Conservation (phyloP, 2,113 vertebrate species). For the Chloroceryle aenea region DNA sequence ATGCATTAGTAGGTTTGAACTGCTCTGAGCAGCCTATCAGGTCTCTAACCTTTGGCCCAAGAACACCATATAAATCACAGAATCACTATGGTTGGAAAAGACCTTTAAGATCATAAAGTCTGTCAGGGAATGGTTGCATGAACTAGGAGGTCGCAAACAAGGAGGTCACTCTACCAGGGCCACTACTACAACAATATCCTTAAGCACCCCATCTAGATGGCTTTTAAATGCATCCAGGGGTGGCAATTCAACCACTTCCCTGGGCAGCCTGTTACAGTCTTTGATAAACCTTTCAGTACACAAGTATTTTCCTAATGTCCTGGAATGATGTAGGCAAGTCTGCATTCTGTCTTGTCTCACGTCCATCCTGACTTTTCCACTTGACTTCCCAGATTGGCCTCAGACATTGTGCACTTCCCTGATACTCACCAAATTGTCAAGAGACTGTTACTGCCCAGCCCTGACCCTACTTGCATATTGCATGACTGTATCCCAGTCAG, state of each 20-base stretch:
- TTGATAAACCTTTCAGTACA: no score
- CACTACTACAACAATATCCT: no score
- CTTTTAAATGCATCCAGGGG: no score
- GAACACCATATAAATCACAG: fast-evolving
- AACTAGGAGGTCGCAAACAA: no score
- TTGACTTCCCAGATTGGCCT: background rate
- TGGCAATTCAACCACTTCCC: no score
- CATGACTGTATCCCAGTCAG: background rate
- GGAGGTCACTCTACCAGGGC: no score
- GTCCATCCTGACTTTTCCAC: background rate
- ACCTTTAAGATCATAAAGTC: no score
- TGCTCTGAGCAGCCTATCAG: background rate
- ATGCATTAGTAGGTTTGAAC: background rate
- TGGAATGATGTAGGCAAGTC: background rate
- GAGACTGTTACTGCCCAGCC: background rate
- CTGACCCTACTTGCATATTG: background rate
- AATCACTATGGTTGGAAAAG: no score
- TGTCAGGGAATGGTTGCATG: no score
- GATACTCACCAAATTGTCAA: background rate
- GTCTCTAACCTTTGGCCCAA: background rate
- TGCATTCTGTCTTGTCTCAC: background rate
- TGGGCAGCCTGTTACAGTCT: no score
- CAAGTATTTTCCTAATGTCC: no score
- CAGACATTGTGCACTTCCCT: background rate
- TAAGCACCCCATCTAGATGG: no score